Conservation (phyloP, 2,888 invertebrate species). For the Lasioglossum zephyrum region DNA sequence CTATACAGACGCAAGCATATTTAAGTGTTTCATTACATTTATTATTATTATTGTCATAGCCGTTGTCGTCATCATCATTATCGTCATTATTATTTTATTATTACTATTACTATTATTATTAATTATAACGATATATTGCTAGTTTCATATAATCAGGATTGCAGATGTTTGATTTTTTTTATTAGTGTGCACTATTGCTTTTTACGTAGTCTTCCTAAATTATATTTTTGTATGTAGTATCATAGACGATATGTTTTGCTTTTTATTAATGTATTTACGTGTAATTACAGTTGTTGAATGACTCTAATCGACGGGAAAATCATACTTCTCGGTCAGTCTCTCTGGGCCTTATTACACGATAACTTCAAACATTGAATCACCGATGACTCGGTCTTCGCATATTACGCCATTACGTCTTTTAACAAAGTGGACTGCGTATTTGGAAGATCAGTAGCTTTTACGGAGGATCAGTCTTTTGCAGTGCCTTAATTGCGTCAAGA, state of each 20-base stretch:
- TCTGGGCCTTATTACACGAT: constrained; percentile 56
- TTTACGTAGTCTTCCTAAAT: constrained; percentile 35
- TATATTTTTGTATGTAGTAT: constrained; percentile 38
- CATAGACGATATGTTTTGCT: constrained; percentile 37
- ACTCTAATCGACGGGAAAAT: constrained; percentile 39
- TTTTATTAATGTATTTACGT: constrained; percentile 55
- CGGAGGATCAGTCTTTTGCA: constrained; percentile 65
- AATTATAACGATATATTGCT: constrained; percentile 35
- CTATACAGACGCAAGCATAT: not conserved
- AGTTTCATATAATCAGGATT: constrained; percentile 35
- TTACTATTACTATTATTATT: not conserved
- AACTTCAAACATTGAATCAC: constrained; percentile 54
- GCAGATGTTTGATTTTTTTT: constrained; percentile 34
- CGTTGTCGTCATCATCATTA: not conserved
- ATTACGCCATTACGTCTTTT: constrained; percentile 48
- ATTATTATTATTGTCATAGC: not conserved
- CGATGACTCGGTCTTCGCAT: constrained; percentile 51
- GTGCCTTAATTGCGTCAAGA: constrained; percentile 68
- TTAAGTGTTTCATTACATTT: constrained; percentile 23
- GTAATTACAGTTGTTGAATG: constrained; percentile 54
- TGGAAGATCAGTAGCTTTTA: constrained; percentile 55
- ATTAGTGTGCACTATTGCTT: constrained; percentile 44
- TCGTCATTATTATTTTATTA: not conserved
- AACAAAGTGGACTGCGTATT: constrained; percentile 43
- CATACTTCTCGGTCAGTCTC: constrained; percentile 44